phyloP scores from a whole-genome alignment of 2,797 vertebrate genomes.

The Neosalanx taihuensis region DNA sequence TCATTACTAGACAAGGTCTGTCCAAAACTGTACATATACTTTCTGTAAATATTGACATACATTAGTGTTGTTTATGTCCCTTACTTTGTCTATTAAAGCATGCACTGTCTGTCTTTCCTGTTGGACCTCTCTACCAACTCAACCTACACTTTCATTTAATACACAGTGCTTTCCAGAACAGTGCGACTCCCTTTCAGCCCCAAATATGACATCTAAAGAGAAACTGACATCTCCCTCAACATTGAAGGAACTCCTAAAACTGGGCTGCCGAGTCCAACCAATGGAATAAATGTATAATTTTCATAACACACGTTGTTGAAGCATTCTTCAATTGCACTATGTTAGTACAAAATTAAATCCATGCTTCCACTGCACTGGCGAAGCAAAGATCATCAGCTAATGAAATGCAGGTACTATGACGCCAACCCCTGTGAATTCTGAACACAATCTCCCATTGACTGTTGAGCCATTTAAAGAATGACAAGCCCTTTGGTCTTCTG shows the following conservation, averaged over 20 bases:
- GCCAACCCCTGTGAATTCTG: constrained; percentile 54
- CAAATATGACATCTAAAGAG: constrained; percentile 22
- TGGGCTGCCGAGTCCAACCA: too few relatives aligned
- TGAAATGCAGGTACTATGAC: constrained; percentile 42
- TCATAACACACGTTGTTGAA: neutral
- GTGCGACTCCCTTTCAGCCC: constrained; percentile 14
- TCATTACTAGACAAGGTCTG: constrained; percentile 41
- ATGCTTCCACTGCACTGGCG: constrained; percentile 6
- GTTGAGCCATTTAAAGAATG: constrained; percentile 46
- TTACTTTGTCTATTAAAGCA: constrained; percentile 50
- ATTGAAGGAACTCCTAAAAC: too few relatives aligned
- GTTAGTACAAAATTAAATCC: neutral
- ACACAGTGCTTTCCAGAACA: constrained; percentile 1
- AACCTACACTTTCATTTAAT: neutral
- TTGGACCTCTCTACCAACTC: constrained; percentile 7
- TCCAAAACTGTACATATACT: constrained; percentile 61
- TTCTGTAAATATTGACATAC: constrained; percentile 56
- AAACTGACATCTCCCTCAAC: neutral
- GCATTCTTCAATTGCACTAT: neutral
- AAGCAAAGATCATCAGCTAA: constrained; percentile 37
- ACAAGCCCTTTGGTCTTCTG: constrained; percentile 46
- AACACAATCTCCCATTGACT: constrained; percentile 59
- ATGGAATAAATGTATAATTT: too few relatives aligned
- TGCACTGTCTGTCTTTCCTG: constrained; percentile 44
- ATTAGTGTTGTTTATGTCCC: constrained; percentile 20